A percentile compares a stretch with the other conserved stretches of the same genome.
phyloP scores from a whole-genome alignment of 1,140 invertebrate genomes.

The Saxidomus purpurata region DNA sequence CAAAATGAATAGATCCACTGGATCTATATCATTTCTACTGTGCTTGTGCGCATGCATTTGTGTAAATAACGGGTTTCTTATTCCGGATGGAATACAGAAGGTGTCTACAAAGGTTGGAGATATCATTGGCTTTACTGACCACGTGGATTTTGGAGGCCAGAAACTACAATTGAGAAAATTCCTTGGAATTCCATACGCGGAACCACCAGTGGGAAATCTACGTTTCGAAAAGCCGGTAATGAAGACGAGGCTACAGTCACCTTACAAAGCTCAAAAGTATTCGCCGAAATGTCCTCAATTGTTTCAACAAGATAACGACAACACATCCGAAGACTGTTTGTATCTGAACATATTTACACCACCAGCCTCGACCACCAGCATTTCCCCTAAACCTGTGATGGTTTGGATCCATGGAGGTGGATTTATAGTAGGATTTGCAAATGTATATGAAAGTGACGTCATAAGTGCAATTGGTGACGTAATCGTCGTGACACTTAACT shows the following conservation, averaged over 20 bases:
- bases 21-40: too few relatives aligned
- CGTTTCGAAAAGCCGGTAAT: constrained; percentile 93
- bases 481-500: constrained; percentile 91
- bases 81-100: not conserved
- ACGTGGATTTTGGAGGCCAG: not conserved
- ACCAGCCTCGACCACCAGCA: constrained; percentile 77
- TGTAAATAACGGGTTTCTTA: not conserved
- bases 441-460: constrained; percentile 94
- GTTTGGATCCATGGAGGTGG: constrained; percentile 98
- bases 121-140: not conserved
- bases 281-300: constrained; percentile 87
- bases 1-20: too few relatives aligned
- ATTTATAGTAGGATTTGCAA: constrained; percentile 95
- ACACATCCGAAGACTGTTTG: constrained; percentile 94
- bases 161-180: not conserved
- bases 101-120: constrained; percentile 6
- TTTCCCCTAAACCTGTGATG: constrained; percentile 90
- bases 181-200: constrained; percentile 32
- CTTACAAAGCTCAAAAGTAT: constrained; percentile 91
- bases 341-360: constrained; percentile 95
- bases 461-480: constrained; percentile 92
- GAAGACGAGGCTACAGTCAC: constrained; percentile 92
- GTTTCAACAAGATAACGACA: not conserved
- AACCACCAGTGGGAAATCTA: constrained; percentile 86
- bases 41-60: not conserved